These are phyloP conservation scores for Procambarus virginalis DNA, from an alignment of 1,140 invertebrate species.

Conservation along the genomic window DNA sequence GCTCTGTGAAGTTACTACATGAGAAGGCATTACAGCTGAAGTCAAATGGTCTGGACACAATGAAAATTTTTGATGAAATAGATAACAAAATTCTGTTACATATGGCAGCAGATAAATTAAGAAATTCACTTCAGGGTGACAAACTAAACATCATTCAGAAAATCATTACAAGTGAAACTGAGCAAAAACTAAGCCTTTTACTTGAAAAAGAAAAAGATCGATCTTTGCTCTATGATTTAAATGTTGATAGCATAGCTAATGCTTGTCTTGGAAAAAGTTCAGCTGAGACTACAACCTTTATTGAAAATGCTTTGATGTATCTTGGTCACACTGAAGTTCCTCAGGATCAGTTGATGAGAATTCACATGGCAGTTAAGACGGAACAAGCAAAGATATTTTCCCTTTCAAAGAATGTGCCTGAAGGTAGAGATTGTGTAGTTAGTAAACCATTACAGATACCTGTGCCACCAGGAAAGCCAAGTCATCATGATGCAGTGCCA, in stretches of 20 bases:
- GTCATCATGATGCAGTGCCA: not conserved
- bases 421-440: not conserved
- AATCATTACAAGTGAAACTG: slow-evolving; percentile 13
- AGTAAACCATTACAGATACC: not conserved
- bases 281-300: slow-evolving; percentile 10
- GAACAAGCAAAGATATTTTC: not conserved
- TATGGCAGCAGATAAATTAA: slow-evolving; percentile 21
- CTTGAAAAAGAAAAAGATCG: slow-evolving; percentile 13
- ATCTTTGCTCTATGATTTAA: not conserved
- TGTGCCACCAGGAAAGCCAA: not conserved
- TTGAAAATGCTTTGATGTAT: slow-evolving; percentile 16
- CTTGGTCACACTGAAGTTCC: slow-evolving; percentile 18
- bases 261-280: slow-evolving; percentile 13
- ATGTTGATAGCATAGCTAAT: slow-evolving; percentile 6
- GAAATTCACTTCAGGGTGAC: not conserved
- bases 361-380: slow-evolving; percentile 18
- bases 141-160: slow-evolving; percentile 25
- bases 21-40: slow-evolving; percentile 7
- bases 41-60: slow-evolving; percentile 7
- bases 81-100: slow-evolving; percentile 23
- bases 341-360: slow-evolving; percentile 14
- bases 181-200: not conserved
- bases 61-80: slow-evolving; percentile 15
- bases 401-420: not conserved
- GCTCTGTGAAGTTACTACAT: not conserved